Evolutionary conservation across 2,888 invertebrate species (phyloP), one percentile per base, ranked within the genome.

Genomic region (Phyllotreta striolata): DNA sequence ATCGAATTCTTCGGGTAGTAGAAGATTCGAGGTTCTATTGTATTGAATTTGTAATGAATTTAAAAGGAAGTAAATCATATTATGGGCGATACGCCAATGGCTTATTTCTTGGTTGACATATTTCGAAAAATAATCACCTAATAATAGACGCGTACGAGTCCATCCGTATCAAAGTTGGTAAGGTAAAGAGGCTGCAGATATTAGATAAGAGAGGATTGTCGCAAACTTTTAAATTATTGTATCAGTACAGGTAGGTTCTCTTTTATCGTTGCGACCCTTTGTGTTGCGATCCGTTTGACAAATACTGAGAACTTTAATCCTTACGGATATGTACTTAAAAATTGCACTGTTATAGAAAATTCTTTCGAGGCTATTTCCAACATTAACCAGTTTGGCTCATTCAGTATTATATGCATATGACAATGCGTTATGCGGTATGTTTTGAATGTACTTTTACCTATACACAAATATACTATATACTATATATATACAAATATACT

Each of bases 61-160:
- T 24, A 24, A 3, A 4, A 24, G 4, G 2, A 24, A 24, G 24
- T 24, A 24, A 24, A 24, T 24, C 4, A 24, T 24, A 1, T 24
- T 24, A 24, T 24, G 24, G 4, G 1, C 4, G 24, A 3, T 34
- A 1, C 41, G 40, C 9, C 7, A 43, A 37, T 41, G 54, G n/a
- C 3, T 39, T 14, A n/a, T 38, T 38, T 14, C 24, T 24, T 24
- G 46, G 46, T 51, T 43, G 52, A 44, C 44, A 46, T 52, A 14
- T 40, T 35, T 24, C 43, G 55, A 47, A 55, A 68, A 58, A 55
- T 68, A 63, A 62, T 66, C 66, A 62, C 62, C 52, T 66, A 68
- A 68, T 68, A 66, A 68, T 61, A 52, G 66, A 24, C 24, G 24
- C 24, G 62, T 63, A 57, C 14, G 34, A 47, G 57, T 57, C 61